Evolutionary conservation across 2,888 invertebrate genomes (phyloP), one percentile per base, ranked within the genome.

Genomic region (Eurois occulta): DNA sequence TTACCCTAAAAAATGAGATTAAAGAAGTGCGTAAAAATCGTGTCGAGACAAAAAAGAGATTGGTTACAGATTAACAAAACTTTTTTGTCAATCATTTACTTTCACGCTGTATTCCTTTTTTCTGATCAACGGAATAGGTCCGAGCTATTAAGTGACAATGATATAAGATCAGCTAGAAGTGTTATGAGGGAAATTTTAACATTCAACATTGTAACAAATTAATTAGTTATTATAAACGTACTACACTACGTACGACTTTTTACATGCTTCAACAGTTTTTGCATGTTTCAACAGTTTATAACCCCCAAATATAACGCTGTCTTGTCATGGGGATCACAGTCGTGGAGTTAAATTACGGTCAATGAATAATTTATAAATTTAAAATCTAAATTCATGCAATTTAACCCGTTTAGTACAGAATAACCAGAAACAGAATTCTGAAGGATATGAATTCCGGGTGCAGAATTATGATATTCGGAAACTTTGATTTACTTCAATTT

Each of bases 71-170:
- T 84, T 82, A 85, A 81, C 76, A 71, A 38, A 75, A 48, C 62
- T 77, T 78, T 81, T 85, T 86, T 78, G 52, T 80, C 66, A 67
- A 70, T 78, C 73, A 78, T 86, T 82, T 83, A 80, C 75, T 83
- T 86, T 84, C 77, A 75, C 75, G 67, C 24, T 77, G 35, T 60
- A 55, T 69, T 75, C 41, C 16, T 46, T 7, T 52, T 76, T 72
- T 75, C 35, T 8, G 8, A 43, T 67, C 46, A 18, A 58, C 21
- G n/a, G 21, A 65, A 55, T 38, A 24, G 1, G 52, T 66, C 10
- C 4, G 24, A 38, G 62, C 46, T 67, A 62, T 55, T 64, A 72
- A 60, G 16, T 18, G 48, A 46, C 43, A n/a, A 52, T 64, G 48
- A 52, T 58, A 38, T 21, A n/a, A 4, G 1, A 21, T 43, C 16